Percentiles rank a stretch among this genome's conserved stretches.
phyloP scores from a whole-genome alignment of 2,888 invertebrate species.

The Acronicta leporina region DNA sequence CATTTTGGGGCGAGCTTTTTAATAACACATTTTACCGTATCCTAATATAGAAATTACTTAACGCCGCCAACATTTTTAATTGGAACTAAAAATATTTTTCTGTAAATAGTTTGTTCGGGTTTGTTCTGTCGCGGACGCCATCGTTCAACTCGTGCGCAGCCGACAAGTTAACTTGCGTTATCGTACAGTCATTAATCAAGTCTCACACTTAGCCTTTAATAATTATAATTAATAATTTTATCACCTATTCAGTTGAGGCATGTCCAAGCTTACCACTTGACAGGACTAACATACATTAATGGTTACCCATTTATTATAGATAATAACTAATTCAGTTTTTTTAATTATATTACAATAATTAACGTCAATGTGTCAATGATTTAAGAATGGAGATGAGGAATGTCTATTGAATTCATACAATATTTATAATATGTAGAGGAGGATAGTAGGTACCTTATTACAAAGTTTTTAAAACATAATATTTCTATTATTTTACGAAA shows the following conservation, averaged over 20 bases:
- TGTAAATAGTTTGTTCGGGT: conserved; percentile 44
- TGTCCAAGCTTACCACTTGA: conserved; percentile 53
- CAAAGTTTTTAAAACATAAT: too few relatives aligned
- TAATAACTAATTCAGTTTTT: conserved; percentile 54
- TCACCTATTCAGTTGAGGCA: conserved; percentile 73
- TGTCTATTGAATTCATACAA: too few relatives aligned
- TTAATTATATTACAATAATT: conserved; percentile 51
- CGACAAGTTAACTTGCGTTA: conserved; percentile 64
- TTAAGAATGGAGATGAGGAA: conserved; percentile 7
- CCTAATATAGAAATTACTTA: conserved; percentile 40
- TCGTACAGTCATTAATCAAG: conserved; percentile 81
- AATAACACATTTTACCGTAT: conserved; percentile 23
- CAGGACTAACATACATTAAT: conserved; percentile 51
- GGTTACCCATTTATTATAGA: conserved; percentile 60
- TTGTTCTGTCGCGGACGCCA: conserved; percentile 49
- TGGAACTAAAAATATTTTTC: conserved; percentile 50
- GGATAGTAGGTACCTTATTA: too few relatives aligned
- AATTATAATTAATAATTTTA: conserved; percentile 86
- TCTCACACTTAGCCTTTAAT: conserved; percentile 75
- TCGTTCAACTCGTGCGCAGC: conserved; percentile 61
- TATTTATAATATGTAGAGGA: too few relatives aligned
- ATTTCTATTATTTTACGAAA: too few relatives aligned
- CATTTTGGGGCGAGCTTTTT: conserved; percentile 28
- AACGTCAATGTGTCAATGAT: conserved; percentile 37
- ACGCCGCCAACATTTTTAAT: conserved; percentile 50